Evolutionary conservation across 2,888 invertebrate genomes (phyloP).

Genomic region (Ophion ellenae): DNA sequence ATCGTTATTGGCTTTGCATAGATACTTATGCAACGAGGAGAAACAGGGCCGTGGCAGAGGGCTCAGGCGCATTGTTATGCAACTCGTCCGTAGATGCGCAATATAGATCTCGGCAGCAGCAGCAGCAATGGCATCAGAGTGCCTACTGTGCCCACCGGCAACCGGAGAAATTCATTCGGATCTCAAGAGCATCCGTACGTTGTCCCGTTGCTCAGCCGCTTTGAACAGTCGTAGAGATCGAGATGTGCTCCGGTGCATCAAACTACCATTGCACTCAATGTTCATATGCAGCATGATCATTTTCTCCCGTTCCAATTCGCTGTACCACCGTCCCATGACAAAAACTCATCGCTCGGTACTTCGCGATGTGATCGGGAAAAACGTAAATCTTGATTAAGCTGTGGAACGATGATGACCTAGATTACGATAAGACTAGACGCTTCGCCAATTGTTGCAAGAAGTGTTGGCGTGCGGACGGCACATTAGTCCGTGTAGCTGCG

Average conservation of each 20-base stretch:
- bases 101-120: conserved; percentile 72
- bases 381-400: background rate
- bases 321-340: background rate
- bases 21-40: conserved; percentile 78
- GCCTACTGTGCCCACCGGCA: conserved; percentile 25
- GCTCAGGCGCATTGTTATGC: conserved; percentile 76
- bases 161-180: conserved; percentile 46
- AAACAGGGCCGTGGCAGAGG: conserved; percentile 65
- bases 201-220: conserved; percentile 7
- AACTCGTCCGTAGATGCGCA: conserved; percentile 75
- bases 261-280: background rate
- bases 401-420: background rate
- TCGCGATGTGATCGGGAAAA: background rate
- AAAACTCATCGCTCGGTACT: background rate
- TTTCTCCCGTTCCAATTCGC: background rate
- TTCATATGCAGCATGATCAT: background rate
- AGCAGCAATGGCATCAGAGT: conserved; percentile 10
- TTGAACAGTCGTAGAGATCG: background rate
- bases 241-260: background rate
- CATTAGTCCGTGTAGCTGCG: conserved; percentile 19
- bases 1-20: conserved; percentile 79
- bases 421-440: background rate
- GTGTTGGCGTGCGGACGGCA: conserved; percentile 11
- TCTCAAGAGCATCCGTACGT: conserved; percentile 39
- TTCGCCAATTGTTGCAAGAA: background rate